Base-by-base conservation (phyloP, 35 echinoderm and acorn worm genomes). In the Ophioderma brevispina region DNA sequence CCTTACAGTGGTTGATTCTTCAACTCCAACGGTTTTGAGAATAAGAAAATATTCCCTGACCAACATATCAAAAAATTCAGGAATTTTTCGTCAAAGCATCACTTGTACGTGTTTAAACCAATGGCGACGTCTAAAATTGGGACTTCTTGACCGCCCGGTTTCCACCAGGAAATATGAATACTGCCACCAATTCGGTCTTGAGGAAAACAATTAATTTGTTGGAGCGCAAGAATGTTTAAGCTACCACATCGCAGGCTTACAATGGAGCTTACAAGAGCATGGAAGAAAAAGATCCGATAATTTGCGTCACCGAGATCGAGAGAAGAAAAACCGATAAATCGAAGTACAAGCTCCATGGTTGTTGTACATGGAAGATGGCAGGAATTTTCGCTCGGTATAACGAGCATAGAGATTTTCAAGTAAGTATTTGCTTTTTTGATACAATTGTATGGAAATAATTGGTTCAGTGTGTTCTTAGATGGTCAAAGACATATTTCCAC, bases 381-480 rank as follows among this genome's bases (percentile, higher is more conserved):
- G 83, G 83, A 64, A 85, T 85, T 59, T 85, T 85, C 83, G 83
- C 83, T 63, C 83, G 83, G 10, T 85, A 85, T 34, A 85, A 85
- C 33, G 83, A 85, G 83, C 83, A 52, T 64, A 63, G 83, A 85
- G 83, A 85, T 38, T 85, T 85, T 59, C 43, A 63, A 59, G 83
- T 85, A 35, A 85, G 83, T 52, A 64, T 2, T 75, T 36, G 28
- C n/a, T 33, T 33, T 55, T n/a, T n/a, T n/a, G n/a, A n/a, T n/a
- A n/a, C n/a, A n/a, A n/a, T n/a, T n/a, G n/a, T n/a, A n/a, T n/a
- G n/a, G n/a, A n/a, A n/a, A n/a, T n/a, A n/a, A n/a, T n/a, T n/a
- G n/a, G n/a, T n/a, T n/a, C n/a, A n/a, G n/a, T n/a, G n/a, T n/a
- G n/a, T n/a, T n/a, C n/a, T n/a, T n/a, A n/a, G n/a, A n/a, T n/a